Conservation (phyloP, 92 coral and sea anemone species). For the Muricea muricata region DNA sequence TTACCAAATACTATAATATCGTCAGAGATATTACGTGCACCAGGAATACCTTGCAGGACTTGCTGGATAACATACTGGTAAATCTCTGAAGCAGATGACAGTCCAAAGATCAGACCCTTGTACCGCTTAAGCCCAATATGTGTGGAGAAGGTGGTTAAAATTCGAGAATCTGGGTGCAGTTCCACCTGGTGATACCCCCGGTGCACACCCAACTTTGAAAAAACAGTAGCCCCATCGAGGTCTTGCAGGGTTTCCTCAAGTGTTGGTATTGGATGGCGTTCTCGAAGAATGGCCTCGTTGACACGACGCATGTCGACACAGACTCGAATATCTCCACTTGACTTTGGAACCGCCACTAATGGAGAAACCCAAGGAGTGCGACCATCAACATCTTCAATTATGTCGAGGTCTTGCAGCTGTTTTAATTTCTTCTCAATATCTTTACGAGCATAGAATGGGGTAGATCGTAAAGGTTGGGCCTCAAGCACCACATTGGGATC, state of each 20-base stretch:
- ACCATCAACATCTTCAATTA: neutral
- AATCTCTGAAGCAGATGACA: constrained; percentile 40
- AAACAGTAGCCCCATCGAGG: constrained; percentile 24
- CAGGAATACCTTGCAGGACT: neutral
- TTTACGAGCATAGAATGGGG: neutral
- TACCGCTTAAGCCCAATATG: constrained; percentile 26
- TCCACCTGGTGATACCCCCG: constrained; percentile 43
- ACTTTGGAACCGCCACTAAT: neutral
- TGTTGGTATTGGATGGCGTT: constrained; percentile 28
- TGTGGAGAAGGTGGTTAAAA: constrained; percentile 26
- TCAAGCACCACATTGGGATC: neutral
- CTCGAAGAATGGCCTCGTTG: constrained; percentile 9
- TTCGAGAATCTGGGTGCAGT: constrained; percentile 23
- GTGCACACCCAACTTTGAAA: neutral
- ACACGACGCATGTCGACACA: constrained; percentile 29
- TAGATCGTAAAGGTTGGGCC: neutral
- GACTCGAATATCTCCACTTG: constrained; percentile 1
- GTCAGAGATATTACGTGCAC: constrained; percentile 41
- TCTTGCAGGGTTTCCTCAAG: constrained; percentile 1
- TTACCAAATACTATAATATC: constrained; percentile 51
- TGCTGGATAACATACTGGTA: constrained; percentile 48
- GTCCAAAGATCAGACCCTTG: constrained; percentile 12
- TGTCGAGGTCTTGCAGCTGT: neutral
- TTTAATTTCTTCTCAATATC: neutral
- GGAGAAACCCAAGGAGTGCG: constrained; percentile 31